Evolutionary conservation across 2,797 vertebrate genomes (phyloP), one percentile per base, ranked within the genome.

Genomic region (Simalia tracyae): DNA sequence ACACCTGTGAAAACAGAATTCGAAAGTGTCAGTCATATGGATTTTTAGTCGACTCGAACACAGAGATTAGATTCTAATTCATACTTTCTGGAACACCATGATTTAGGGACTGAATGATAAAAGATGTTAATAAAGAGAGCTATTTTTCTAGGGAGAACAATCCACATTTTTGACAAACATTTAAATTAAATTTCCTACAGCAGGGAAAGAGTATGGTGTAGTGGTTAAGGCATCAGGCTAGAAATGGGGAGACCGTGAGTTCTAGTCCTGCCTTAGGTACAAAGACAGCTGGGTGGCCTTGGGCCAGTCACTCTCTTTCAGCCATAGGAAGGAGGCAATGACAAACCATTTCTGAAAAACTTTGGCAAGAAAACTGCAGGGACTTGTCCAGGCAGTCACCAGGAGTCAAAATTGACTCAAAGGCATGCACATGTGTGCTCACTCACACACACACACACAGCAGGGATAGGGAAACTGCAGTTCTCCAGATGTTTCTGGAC

Each of bases 61-160:
- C 0, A 24, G 89, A 11, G 22, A 93, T 89, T 88, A 92, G 61
- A 57, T 63, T 66, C 5, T 85, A 89, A 89, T 28, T 87, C 91
- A 94, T 84, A 64, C 92, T 96, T 95, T 66, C 93, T 0, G 0
- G 89, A 96, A 93, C 63, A 76, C 50, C 95, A 92, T 88, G 1
- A 50, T 87, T 26, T 68, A 17, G 86, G 89, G 81, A 31, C 17
- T 90, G 57, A 59, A 22, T 56, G 57, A 36, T 59, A 36, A 42
- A 59, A 57, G 22, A 72, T 72, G 87, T 0, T 92, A 42, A 4
- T 6, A 8, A 8, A 64, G 56, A 63, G 64, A 84, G 42, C 2
- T 76, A 22, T 22, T 89, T 85, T 59, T 89, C 86, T n/a, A 87
- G 57, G 57, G 81, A 86, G 46, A 57, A 56, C 28, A 54, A 31